These are phyloP conservation scores for Ecliptopera silaceata DNA, from an alignment of 2,888 invertebrate species.

Conservation along the genomic window DNA sequence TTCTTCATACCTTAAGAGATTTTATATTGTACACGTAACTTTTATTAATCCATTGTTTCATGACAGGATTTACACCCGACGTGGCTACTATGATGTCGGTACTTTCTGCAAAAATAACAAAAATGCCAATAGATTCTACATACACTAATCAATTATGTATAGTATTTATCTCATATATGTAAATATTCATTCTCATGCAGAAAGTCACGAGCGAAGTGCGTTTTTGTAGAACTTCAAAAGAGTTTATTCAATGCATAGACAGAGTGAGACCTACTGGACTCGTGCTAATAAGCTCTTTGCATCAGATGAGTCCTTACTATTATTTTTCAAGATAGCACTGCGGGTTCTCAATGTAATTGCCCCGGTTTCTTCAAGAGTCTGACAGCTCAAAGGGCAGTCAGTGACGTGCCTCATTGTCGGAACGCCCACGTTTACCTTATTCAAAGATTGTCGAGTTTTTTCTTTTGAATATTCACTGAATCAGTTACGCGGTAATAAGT, in stretches of 20 bases:
- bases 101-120: no score
- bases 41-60: no score
- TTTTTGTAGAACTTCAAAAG: background rate
- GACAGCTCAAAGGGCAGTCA: conserved; percentile 80
- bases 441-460: conserved; percentile 73
- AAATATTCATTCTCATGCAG: no score
- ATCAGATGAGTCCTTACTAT: conserved; percentile 69
- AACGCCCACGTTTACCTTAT: conserved; percentile 79
- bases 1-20: no score
- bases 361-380: conserved; percentile 78
- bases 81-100: no score
- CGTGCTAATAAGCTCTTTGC: conserved; percentile 78
- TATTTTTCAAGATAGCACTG: conserved; percentile 80
- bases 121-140: no score
- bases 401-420: conserved; percentile 79
- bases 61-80: no score
- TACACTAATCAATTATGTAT: no score
- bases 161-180: no score
- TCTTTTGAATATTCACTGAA: conserved; percentile 62
- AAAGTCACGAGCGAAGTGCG: background rate
- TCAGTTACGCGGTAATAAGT: conserved; percentile 50
- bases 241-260: conserved; percentile 38
- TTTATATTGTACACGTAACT: no score
- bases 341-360: conserved; percentile 81
- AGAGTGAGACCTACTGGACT: conserved; percentile 49